Evolutionary conservation across 2,797 vertebrate genomes (phyloP).

Genomic region (Anabas testudineus): DNA sequence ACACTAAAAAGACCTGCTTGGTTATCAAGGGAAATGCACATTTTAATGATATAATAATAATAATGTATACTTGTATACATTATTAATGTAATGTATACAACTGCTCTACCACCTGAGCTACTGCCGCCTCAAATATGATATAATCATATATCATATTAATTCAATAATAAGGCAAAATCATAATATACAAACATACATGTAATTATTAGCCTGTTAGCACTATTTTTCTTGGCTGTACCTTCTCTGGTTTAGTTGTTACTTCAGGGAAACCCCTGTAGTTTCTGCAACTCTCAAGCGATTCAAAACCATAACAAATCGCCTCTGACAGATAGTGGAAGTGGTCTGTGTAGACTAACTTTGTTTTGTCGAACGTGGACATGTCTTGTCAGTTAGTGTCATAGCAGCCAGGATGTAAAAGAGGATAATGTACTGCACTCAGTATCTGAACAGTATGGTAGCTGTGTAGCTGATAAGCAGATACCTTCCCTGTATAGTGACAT

Average conservation of each 20-base stretch:
- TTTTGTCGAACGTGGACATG: constrained; percentile 1
- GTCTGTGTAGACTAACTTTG: constrained; percentile 9
- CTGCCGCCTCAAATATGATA: too few relatives aligned
- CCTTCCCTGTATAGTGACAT: not conserved
- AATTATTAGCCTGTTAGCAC: not conserved
- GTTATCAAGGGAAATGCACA: too few relatives aligned
- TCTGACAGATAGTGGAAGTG: constrained; percentile 10
- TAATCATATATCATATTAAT: constrained; percentile 19
- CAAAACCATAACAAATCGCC: not conserved
- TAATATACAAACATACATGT: not conserved
- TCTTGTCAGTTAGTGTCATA: not conserved
- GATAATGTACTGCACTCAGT: not conserved
- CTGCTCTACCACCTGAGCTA: too few relatives aligned
- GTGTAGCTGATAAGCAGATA: too few relatives aligned
- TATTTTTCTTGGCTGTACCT: not conserved
- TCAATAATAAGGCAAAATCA: constrained; percentile 19
- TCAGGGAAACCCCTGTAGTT: not conserved
- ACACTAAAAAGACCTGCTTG: too few relatives aligned
- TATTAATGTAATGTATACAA: too few relatives aligned
- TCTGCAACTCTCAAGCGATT: not conserved
- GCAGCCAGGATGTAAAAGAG: constrained; percentile 1
- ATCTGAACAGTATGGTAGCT: too few relatives aligned
- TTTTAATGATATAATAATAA: too few relatives aligned
- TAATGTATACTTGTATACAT: too few relatives aligned
- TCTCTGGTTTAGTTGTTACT: not conserved